A percentile compares a stretch with the other conserved stretches of the same genome.
Evolutionary conservation across 1,140 invertebrate genomes (phyloP).

Genomic region (Lasioglossum baleicum): DNA sequence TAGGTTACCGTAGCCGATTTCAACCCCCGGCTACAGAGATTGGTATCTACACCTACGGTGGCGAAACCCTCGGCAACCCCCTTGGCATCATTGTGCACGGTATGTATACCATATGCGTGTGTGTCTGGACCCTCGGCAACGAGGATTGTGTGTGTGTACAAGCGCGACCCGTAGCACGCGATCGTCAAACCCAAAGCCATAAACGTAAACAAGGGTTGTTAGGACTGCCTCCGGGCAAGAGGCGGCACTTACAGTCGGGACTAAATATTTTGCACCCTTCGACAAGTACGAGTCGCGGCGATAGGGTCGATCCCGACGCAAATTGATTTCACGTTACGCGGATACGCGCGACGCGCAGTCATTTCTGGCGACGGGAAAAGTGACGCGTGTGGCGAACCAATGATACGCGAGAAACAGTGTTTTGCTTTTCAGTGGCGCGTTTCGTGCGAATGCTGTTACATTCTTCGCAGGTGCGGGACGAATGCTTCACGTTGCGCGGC

Average conservation of each 20-base stretch:
- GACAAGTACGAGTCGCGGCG: conserved; percentile 8
- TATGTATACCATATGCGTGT: conserved; percentile 26
- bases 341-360: too few species aligned
- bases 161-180: conserved; percentile 65
- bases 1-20: conserved; percentile 73
- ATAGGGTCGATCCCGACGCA: conserved; percentile 2
- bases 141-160: neutral
- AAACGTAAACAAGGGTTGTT: conserved; percentile 80
- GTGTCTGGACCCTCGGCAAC: neutral
- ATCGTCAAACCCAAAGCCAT: conserved; percentile 76
- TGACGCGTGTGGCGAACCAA: too few species aligned
- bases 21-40: conserved; percentile 72
- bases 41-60: conserved; percentile 70
- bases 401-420: neutral
- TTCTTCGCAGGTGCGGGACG: too few species aligned
- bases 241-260: conserved; percentile 72
- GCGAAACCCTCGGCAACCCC: conserved; percentile 41
- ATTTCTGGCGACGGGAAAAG: neutral
- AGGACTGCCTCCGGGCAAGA: conserved; percentile 64
- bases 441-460: neutral
- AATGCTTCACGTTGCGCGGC: too few species aligned
- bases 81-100: conserved; percentile 2
- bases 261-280: conserved; percentile 74
- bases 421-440: neutral
- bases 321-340: conserved; percentile 34